Base-by-base conservation (phyloP, 2,888 invertebrate genomes). In the Yponomeuta evonymella region DNA sequence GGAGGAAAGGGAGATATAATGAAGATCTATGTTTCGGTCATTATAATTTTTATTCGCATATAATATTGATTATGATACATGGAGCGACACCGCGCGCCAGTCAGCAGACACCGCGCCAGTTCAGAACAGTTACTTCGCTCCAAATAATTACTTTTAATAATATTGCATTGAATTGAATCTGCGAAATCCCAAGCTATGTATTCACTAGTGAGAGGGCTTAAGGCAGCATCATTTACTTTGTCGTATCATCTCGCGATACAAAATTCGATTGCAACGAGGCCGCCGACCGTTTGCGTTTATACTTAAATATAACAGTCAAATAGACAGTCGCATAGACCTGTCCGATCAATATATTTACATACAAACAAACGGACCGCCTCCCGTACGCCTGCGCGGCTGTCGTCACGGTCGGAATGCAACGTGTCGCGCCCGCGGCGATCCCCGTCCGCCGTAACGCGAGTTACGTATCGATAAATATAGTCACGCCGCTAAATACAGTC, bases 11-110 rank as follows among this genome's bases (percentile, higher is more conserved):
- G 12, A 58, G 51, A 58, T 15, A 51, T 9, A 58, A 58, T 58
- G 12, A 58, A 58, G 15, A 58, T 51, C 10, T 51, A 12, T 12
- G 15, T 15, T 74, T 87, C 84, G 83, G 89, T 90, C 90, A 90
- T 90, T 85, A 89, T 90, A 89, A 84, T 90, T 92, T 43, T 91
- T 90, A 92, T 89, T 91, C 87, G 90, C 90, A 90, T 91, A 90
- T 89, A 88, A 89, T 58, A 58, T 89, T 90, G 91, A 90, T 91
- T 91, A 92, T 91, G 90, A 91, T 92, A 91, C 91, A 91, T 88
- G 88, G 86, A 89, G 85, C 84, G 82, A 79, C 75, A 83, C 81
- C 79, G 81, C 80, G 82, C 83, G 80, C 81, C 84, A 78, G 78
- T 81, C 82, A 79, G 80, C 80, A 76, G 77, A 78, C 75, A 80